Evolutionary conservation across 1,140 invertebrate species (phyloP).

Genomic region (Phymorhynchus buccinoides): DNA sequence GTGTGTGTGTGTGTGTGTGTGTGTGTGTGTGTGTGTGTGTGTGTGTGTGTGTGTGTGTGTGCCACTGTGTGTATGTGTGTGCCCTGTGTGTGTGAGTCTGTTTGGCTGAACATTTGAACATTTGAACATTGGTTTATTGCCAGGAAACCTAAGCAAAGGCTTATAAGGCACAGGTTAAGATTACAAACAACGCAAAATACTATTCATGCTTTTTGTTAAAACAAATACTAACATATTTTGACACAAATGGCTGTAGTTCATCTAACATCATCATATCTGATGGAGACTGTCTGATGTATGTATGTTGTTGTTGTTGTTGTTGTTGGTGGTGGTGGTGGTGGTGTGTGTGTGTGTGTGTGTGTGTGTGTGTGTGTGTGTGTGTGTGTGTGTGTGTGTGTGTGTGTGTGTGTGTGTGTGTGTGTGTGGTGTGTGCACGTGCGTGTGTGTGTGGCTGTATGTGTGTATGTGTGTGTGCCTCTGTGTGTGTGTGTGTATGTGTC

Average conservation of each 20-base stretch:
- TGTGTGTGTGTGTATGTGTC: too few relatives aligned
- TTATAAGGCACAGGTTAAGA: too few relatives aligned
- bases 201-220: not conserved
- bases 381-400: too few relatives aligned
- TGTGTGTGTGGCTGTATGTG: too few relatives aligned
- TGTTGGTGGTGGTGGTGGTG: not conserved
- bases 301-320: too few relatives aligned
- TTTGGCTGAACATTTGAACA: not conserved
- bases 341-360: too few relatives aligned
- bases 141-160: not conserved
- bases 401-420: too few relatives aligned
- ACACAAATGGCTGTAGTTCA: too few relatives aligned
- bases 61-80: not conserved
- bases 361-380: not conserved
- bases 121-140: not conserved
- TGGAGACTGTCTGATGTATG: not conserved
- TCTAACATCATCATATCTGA: not conserved
- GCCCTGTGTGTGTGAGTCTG: conserved; percentile 14
- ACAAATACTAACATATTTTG: too few relatives aligned
- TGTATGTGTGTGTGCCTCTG: too few relatives aligned
- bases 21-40: conserved; percentile 13
- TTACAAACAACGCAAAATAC: too few relatives aligned
- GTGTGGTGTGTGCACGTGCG: too few relatives aligned
- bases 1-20: not conserved
- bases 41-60: conserved; percentile 13